Evolutionary conservation across 1,140 invertebrate species (phyloP), one percentile per base, ranked within the genome.

Genomic region (Bombus consobrinus): DNA sequence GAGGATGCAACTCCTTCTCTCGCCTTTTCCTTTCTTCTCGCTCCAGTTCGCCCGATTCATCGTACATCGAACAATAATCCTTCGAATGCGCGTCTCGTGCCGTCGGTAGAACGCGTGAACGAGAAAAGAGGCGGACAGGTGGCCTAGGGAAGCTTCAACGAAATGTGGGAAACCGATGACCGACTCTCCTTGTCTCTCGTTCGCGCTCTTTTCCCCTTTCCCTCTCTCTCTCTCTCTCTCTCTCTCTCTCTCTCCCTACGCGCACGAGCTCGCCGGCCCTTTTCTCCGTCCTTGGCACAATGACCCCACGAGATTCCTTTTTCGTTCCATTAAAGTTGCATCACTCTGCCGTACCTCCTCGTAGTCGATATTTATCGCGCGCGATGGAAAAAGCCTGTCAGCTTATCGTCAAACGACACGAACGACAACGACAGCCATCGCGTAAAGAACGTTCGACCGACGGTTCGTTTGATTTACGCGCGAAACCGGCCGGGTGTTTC

Each of bases 131-230:
- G 62, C 34, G 64, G 85, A 71, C 88, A 83, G 82, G 79, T 89
- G 82, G 43, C 68, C 12, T 18, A 32, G 18, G 15, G 0, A 37
- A 22, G 18, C 82, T 87, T 88, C 72, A 34, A 90, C 72, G 34
- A 90, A 91, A 91, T 90, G 89, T 91, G 84, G 81, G 84, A 91
- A 91, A 90, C 81, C 80, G 73, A 86, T 87, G 89, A 90, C 83
- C 83, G 62, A 79, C 88, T 86, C 86, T 82, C 43, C 39, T 68
- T 53, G 18, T 53, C 18, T 68, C 47, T 32, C 64, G 4, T 34
- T 18, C n/a, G 1, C 64, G 2, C 28, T 13, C 10, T 28, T n/a
- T 3, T n/a, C 1, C 22, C 62, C 39, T 32, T 18, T 1, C 25
- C 28, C 1, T 43, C 25, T 83, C 43, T 9, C 9, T 43, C n/a